These are phyloP conservation scores for Brachynemurus nebulosus DNA, from an alignment of 2,888 invertebrate genomes.

Conservation along the genomic window DNA sequence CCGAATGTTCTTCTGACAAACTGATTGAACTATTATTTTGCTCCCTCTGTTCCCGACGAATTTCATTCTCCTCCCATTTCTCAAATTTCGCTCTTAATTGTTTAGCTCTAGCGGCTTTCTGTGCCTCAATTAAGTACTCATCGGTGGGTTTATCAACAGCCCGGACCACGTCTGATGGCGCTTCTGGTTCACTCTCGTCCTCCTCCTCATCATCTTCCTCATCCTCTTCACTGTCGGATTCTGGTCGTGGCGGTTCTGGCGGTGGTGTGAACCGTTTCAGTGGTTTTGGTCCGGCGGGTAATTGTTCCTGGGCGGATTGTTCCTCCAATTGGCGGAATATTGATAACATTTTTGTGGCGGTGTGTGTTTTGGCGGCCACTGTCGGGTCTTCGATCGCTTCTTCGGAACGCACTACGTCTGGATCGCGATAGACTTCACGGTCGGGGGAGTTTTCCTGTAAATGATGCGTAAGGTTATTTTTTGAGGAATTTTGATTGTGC, in stretches of 20 bases:
- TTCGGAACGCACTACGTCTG: constrained; percentile 51
- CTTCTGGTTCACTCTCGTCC: constrained; percentile 25
- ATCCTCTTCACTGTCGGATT: constrained; percentile 28
- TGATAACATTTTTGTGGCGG: constrained; percentile 73
- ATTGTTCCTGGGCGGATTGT: constrained; percentile 38
- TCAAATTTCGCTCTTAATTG: constrained; percentile 79
- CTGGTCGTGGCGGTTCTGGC: constrained; percentile 41
- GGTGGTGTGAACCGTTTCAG: constrained; percentile 84
- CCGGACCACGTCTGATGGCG: constrained; percentile 13
- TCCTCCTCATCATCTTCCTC: constrained; percentile 34
- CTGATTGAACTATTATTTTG: constrained; percentile 32
- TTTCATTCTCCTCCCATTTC: constrained; percentile 63
- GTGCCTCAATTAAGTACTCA: constrained; percentile 56
- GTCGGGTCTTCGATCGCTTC: constrained; percentile 41
- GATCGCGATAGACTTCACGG: constrained; percentile 57
- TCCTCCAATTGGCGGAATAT: constrained; percentile 85
- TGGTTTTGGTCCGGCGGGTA: constrained; percentile 51
- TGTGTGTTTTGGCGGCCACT: constrained; percentile 45
- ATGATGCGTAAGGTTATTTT: constrained; percentile 6
- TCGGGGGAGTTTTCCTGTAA: constrained; percentile 50
- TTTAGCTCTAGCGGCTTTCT: constrained; percentile 67
- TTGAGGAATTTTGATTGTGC: no score
- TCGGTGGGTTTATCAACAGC: constrained; percentile 35
- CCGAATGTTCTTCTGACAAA: constrained; percentile 34
- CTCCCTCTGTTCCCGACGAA: constrained; percentile 43